Evolutionary conservation across 2,113 vertebrate species (phyloP).

Genomic region (Nibea coibor): DNA sequence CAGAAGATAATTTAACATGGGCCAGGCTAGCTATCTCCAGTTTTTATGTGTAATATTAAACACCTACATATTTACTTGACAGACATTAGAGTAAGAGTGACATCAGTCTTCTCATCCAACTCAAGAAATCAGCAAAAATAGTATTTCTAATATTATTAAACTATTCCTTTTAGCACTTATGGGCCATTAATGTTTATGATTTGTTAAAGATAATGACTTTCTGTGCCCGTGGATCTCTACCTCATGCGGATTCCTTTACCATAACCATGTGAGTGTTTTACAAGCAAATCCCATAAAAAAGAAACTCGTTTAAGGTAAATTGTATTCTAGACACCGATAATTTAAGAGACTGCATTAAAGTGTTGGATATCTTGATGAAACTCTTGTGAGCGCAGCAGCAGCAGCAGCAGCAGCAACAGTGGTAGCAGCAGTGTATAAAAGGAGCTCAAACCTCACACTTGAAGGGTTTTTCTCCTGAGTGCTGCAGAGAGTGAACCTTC

Average conservation of each 20-base stretch:
- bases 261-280: slow-evolving; percentile 5
- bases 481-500: slow-evolving; percentile 96
- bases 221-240: not conserved
- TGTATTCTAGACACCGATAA: not conserved
- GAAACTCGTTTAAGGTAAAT: not conserved
- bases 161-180: not conserved
- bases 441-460: slow-evolving; percentile 92
- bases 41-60: not conserved
- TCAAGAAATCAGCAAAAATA: not conserved
- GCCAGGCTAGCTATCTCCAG: not conserved
- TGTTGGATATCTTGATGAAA: not conserved
- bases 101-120: not conserved
- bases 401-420: not conserved
- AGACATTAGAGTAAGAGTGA: not conserved
- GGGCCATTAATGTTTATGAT: not conserved
- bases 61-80: not conserved
- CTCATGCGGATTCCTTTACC: slow-evolving; percentile 16
- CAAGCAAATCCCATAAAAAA: not conserved
- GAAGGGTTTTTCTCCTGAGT: slow-evolving; percentile 97
- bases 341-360: not conserved
- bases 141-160: not conserved
- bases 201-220: not conserved
- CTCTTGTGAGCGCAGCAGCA: slow-evolving; percentile 6
- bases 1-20: not conserved
- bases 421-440: slow-evolving; percentile 10